These are phyloP conservation scores for Ceyx cyanopectus DNA, from an alignment of 2,113 vertebrate genomes.

Conservation along the genomic window DNA sequence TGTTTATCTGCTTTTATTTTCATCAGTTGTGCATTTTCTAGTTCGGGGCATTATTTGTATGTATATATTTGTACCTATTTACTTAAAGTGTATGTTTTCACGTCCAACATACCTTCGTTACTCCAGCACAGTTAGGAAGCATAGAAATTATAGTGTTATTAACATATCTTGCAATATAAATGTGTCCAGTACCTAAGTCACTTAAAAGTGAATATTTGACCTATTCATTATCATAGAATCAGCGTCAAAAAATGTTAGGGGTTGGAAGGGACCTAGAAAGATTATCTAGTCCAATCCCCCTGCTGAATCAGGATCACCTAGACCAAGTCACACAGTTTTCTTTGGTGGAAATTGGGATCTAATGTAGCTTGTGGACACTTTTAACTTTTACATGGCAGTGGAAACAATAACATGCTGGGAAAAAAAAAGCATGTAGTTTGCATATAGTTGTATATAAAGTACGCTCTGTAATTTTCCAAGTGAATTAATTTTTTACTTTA, in stretches of 20 bases:
- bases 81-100: not conserved
- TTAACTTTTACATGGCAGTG: too few species aligned
- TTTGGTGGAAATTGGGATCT: too few species aligned
- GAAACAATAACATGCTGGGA: too few species aligned
- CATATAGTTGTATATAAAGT: not conserved
- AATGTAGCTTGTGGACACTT: too few species aligned
- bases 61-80: not conserved
- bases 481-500: not conserved
- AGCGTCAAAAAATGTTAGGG: too few species aligned
- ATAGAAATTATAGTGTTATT: not conserved
- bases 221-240: not conserved
- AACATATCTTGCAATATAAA: not conserved
- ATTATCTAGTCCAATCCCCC: too few species aligned
- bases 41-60: not conserved
- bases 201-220: not conserved
- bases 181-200: not conserved
- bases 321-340: too few species aligned
- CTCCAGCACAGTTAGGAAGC: not conserved
- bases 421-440: not conserved
- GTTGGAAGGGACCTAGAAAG: too few species aligned
- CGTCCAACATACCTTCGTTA: not conserved
- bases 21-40: not conserved
- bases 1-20: conserved; percentile 18
- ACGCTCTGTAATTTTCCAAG: not conserved
- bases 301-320: too few species aligned